These are phyloP conservation scores for Meliscaeva auricollis DNA, from an alignment of 2,888 invertebrate species.

Conservation along the genomic window DNA sequence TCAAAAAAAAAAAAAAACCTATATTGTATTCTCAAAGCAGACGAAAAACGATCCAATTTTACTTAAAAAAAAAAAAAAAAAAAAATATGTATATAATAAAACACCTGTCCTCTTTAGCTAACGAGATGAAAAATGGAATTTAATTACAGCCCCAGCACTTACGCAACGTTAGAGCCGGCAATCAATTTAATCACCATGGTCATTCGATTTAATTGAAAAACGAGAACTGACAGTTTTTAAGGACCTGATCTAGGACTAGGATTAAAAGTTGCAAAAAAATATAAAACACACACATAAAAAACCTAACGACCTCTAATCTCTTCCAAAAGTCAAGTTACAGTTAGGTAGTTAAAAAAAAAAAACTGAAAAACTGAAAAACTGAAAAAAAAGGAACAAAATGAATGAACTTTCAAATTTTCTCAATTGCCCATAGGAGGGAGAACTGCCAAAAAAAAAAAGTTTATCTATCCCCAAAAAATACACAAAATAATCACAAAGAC, in stretches of 20 bases:
- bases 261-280: constrained; percentile 3
- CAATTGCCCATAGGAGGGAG: constrained; percentile 63
- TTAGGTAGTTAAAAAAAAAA: neutral
- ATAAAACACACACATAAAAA: neutral
- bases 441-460: constrained; percentile 43
- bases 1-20: neutral
- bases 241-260: constrained; percentile 46
- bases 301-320: constrained; percentile 63
- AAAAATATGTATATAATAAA: neutral
- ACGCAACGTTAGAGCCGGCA: constrained; percentile 61
- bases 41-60: constrained; percentile 16
- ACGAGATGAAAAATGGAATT: constrained; percentile 63
- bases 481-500: constrained; percentile 7
- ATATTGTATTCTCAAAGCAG: neutral
- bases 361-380: constrained; percentile 33
- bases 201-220: constrained; percentile 73
- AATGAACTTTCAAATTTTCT: constrained; percentile 63
- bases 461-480: constrained; percentile 28
- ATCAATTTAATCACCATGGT: constrained; percentile 70
- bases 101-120: constrained; percentile 31
- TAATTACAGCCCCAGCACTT: constrained; percentile 56
- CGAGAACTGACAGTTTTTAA: constrained; percentile 66
- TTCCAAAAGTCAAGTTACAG: constrained; percentile 55
- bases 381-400: constrained; percentile 32
- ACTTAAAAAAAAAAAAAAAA: neutral